Evolutionary conservation across 2,888 invertebrate genomes (phyloP).

Genomic region (Norana najaformis): DNA sequence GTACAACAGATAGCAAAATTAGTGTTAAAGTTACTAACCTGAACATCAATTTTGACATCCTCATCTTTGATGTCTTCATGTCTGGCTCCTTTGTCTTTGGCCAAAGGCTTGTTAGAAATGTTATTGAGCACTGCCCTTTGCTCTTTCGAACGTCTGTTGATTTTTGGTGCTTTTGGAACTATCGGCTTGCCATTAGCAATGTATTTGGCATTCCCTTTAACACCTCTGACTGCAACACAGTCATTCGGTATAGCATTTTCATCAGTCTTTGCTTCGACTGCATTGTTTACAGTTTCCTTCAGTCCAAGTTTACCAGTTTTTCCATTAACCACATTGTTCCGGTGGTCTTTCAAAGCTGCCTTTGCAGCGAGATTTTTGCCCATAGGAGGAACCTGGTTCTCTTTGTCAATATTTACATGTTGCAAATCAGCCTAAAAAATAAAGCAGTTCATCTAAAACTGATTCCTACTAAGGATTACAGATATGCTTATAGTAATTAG

Average conservation of each 20-base stretch:
- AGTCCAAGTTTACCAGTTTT: not conserved
- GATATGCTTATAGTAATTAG: not conserved
- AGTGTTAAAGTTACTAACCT: not conserved
- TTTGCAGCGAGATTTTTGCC: not conserved
- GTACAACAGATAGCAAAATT: not conserved
- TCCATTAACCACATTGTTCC: not conserved
- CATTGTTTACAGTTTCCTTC: not conserved
- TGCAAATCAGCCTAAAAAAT: not conserved
- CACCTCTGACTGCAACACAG: not conserved
- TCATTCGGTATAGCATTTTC: not conserved
- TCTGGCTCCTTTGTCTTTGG: not conserved
- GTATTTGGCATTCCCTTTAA: not conserved
- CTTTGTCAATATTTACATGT: not conserved
- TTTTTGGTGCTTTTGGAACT: not conserved
- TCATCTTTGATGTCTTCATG: not conserved
- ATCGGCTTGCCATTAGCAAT: not conserved
- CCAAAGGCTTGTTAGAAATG: conserved; percentile 7
- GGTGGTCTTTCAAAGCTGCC: not conserved
- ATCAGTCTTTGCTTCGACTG: not conserved
- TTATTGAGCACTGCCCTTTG: not conserved
- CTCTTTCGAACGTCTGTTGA: not conserved
- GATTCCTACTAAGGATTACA: not conserved
- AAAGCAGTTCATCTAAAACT: not conserved
- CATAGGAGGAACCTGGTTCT: not conserved
- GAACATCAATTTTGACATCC: not conserved